These are phyloP conservation scores for Hoplostethus mediterraneus DNA, from an alignment of 2,797 vertebrate species.

Conservation along the genomic window DNA sequence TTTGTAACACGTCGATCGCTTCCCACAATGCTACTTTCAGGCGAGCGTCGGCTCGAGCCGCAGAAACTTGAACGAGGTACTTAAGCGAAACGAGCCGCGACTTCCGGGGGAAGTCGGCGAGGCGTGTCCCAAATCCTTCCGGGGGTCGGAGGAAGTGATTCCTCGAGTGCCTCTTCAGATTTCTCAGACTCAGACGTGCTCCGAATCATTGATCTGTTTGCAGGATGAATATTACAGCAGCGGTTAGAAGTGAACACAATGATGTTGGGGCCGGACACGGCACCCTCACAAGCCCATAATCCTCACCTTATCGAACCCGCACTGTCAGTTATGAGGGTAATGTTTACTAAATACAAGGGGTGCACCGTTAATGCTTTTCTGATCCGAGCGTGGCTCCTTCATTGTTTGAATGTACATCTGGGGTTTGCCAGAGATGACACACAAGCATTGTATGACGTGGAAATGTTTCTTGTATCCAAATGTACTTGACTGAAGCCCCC, in stretches of 20 bases:
- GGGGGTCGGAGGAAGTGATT: conserved; percentile 21
- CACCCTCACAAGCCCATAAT: conserved; percentile 10
- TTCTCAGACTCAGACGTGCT: conserved; percentile 37
- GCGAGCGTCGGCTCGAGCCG: conserved; percentile 34
- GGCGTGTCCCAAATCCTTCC: conserved; percentile 19
- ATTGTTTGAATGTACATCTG: conserved; percentile 88
- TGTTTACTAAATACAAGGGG: conserved; percentile 80
- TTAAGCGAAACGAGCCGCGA: conserved; percentile 40
- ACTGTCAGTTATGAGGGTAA: conserved; percentile 67
- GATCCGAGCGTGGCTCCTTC: conserved; percentile 79
- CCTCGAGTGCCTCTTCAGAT: conserved; percentile 55
- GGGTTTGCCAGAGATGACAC: conserved; percentile 72
- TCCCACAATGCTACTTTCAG: conserved; percentile 48
- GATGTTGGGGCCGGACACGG: too few species aligned
- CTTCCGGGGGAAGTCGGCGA: conserved; percentile 30
- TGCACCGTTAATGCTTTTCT: conserved; percentile 81
- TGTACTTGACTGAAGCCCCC: conserved; percentile 72
- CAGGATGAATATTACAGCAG: conserved; percentile 9
- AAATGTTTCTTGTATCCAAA: conserved; percentile 63
- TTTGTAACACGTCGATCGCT: conserved; percentile 37
- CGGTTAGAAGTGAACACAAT: conserved; percentile 16
- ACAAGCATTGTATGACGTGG: conserved; percentile 71
- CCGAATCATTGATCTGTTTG: conserved; percentile 23
- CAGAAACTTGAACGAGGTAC: conserved; percentile 65
- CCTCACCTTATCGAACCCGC: conserved; percentile 43